A percentile compares a stretch with the other conserved stretches of the same genome.
These are phyloP conservation scores for Teleogryllus oceanicus DNA, from an alignment of 2,888 invertebrate genomes.

Conservation along the genomic window DNA sequence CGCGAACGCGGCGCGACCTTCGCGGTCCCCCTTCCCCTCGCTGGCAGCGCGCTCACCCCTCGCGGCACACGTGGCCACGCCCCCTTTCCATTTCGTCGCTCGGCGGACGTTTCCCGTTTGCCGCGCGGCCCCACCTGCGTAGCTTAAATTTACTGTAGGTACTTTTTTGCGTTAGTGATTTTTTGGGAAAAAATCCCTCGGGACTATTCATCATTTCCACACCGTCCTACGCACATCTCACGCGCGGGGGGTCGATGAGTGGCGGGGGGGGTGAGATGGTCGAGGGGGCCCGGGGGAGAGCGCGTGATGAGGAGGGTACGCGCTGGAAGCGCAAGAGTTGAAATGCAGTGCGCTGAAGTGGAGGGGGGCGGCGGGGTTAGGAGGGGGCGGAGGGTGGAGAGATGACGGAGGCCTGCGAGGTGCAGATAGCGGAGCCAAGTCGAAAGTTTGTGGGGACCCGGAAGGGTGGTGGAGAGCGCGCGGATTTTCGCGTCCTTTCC, in stretches of 20 bases:
- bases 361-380: not conserved
- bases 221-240: not conserved
- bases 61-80: too few relatives aligned
- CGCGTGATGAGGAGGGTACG: not conserved
- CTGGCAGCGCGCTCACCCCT: too few relatives aligned
- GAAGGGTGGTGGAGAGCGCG: not conserved
- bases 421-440: not conserved
- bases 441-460: not conserved
- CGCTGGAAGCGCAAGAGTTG: not conserved
- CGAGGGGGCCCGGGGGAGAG: too few relatives aligned
- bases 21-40: too few relatives aligned
- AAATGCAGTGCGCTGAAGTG: not conserved
- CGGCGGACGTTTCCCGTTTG: too few relatives aligned
- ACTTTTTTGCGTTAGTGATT: not conserved
- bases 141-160: not conserved
- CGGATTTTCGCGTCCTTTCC: not conserved
- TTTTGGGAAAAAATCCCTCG: not conserved
- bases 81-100: too few relatives aligned
- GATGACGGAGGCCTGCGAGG: not conserved
- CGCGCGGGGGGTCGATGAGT: too few relatives aligned
- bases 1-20: not conserved
- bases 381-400: not conserved
- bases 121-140: too few relatives aligned
- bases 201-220: not conserved
- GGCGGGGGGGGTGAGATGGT: too few relatives aligned